Conservation (phyloP, 2,888 invertebrate species). For the Lithophane ornitopus region DNA sequence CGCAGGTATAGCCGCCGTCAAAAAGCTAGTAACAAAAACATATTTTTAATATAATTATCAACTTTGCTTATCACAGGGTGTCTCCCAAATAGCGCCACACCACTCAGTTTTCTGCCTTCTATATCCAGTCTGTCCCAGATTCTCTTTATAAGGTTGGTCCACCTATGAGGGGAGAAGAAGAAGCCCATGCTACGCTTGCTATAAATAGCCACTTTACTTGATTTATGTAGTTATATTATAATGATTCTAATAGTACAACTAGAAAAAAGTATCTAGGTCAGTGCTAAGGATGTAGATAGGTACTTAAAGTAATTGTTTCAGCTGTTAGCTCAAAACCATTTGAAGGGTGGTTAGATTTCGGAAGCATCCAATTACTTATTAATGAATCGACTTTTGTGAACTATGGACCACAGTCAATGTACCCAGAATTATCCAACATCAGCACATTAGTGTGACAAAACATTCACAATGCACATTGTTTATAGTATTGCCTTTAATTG, state of each 20-base stretch:
- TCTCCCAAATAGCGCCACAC: neutral
- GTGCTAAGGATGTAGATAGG: neutral
- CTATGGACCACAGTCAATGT: slow-evolving; percentile 39
- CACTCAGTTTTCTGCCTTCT: too few relatives aligned
- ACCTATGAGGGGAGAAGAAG: neutral
- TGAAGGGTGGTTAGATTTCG: neutral
- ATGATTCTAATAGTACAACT: neutral
- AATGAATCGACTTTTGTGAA: slow-evolving; percentile 10
- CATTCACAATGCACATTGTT: slow-evolving; percentile 36
- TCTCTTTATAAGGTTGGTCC: neutral
- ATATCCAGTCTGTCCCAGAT: neutral
- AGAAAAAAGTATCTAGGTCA: neutral
- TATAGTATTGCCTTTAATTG: slow-evolving; percentile 45
- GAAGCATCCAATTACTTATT: slow-evolving; percentile 3
- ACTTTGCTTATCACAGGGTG: neutral
- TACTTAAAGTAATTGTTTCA: neutral
- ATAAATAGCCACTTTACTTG: neutral
- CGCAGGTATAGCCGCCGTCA: neutral
- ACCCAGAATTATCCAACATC: slow-evolving; percentile 28
- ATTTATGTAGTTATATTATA: neutral
- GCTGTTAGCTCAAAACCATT: neutral
- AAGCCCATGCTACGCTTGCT: neutral
- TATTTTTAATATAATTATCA: neutral
- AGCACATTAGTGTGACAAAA: slow-evolving; percentile 38
- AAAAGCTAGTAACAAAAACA: neutral